phyloP scores from a whole-genome alignment of 1,140 invertebrate species.

The Drosophila littoralis region DNA sequence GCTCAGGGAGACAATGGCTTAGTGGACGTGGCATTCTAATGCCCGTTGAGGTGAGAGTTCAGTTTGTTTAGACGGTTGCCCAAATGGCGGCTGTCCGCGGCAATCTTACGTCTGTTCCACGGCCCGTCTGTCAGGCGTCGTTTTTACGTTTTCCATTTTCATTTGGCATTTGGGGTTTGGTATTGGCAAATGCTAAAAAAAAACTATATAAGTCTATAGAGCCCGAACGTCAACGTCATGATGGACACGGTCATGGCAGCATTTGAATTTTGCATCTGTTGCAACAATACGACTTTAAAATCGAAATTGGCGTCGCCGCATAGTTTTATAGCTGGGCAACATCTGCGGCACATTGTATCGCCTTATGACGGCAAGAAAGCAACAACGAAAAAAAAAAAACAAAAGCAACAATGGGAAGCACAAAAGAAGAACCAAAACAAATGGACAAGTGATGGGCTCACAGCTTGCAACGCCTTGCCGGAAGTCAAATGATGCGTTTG shows the following conservation, averaged over 20 bases:
- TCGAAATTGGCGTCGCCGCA: conserved; percentile 57
- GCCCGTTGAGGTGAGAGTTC: conserved; percentile 69
- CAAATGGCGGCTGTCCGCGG: conserved; percentile 54
- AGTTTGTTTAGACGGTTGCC: conserved; percentile 59
- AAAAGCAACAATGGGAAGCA: neutral
- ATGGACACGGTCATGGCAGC: neutral
- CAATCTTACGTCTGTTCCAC: conserved; percentile 16
- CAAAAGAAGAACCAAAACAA: neutral
- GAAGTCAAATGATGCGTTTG: conserved; percentile 77
- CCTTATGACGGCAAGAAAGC: conserved; percentile 41
- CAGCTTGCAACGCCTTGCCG: conserved; percentile 59
- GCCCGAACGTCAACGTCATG: neutral
- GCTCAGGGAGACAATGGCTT: conserved; percentile 20
- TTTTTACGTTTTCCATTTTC: conserved; percentile 22
- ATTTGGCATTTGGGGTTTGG: neutral
- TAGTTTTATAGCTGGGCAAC: conserved; percentile 50
- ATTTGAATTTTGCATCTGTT: conserved; percentile 47
- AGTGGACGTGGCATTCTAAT: conserved; percentile 6
- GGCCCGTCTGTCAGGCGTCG: neutral
- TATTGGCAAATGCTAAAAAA: conserved; percentile 22
- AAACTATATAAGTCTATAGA: neutral
- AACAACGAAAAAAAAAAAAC: conserved; percentile 7
- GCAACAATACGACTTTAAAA: conserved; percentile 39
- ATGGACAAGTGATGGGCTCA: conserved; percentile 30
- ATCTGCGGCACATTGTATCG: conserved; percentile 66